Conservation (phyloP, 2,888 invertebrate species). For the Allacma fusca region DNA sequence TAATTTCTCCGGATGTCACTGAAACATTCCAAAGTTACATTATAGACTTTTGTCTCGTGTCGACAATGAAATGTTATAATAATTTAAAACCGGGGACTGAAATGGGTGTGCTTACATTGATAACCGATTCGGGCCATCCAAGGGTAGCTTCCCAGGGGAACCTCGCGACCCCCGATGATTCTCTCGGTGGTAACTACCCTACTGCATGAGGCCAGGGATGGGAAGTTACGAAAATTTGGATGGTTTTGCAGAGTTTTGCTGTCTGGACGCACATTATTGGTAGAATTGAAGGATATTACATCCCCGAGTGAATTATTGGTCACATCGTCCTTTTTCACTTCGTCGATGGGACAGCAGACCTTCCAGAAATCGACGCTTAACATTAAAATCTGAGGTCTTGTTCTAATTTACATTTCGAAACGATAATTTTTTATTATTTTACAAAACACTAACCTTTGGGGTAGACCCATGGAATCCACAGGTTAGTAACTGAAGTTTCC, state of each 20-base stretch:
- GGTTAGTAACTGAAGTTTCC: slow-evolving; percentile 38
- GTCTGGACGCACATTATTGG: too few species aligned
- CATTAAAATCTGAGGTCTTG: too few species aligned
- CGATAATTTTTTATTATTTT: slow-evolving; percentile 15
- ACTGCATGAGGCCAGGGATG: too few species aligned
- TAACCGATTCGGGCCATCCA: slow-evolving; percentile 53
- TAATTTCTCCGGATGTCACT: not conserved
- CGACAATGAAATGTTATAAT: too few species aligned
- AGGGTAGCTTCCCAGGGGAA: slow-evolving; percentile 49
- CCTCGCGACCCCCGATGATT: slow-evolving; percentile 41
- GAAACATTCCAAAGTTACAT: not conserved
- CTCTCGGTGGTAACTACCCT: not conserved
- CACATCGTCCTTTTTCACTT: not conserved
- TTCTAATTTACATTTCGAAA: too few species aligned
- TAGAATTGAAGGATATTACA: too few species aligned
- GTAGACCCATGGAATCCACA: slow-evolving; percentile 41
- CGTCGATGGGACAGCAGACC: slow-evolving; percentile 49
- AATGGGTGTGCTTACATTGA: slow-evolving; percentile 40
- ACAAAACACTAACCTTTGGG: slow-evolving; percentile 39
- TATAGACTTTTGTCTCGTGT: too few species aligned
- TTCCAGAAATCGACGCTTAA: not conserved
- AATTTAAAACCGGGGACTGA: too few species aligned
- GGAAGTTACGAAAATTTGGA: too few species aligned
- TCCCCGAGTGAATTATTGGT: too few species aligned
- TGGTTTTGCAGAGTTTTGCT: too few species aligned